Base-by-base conservation (phyloP, 1,140 invertebrate genomes). In the Rhynchophorus ferrugineus region DNA sequence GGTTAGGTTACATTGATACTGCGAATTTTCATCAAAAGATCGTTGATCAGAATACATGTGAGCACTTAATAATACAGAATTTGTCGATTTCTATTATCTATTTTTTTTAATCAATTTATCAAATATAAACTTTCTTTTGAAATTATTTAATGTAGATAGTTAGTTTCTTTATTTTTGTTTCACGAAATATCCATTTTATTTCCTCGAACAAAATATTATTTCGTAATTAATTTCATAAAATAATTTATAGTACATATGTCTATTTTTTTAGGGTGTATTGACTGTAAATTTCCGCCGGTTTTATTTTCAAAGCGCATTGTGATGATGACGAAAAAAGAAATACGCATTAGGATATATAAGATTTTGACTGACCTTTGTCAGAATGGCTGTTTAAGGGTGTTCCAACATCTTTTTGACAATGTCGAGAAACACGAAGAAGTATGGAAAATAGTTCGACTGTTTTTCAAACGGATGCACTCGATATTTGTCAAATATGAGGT, bases 241-340 rank as follows among this genome's bases (percentile, higher is more conserved):
- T 5, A 19, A 41, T 41, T 19, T 13, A 18, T 6, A 41, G 19
- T 41, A 17, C 7, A 29, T 6, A 29, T 6, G 5, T 41, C 9
- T 22, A 19, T 18, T 16, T 33, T 51, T 39, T 35, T 39, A 46
- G 50, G 50, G n/a, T 52, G 50, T 42, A 37, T 52, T 34, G 50
- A 52, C 14, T 5, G 13, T 14, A 39, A 29, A 39, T 52, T 52
- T 41, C 50, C 50, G 5, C 38, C 35, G 8, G 50, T 52, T 3
- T 45, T 34, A 33, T 52, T 52, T 45, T 45, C 50, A 3, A 52
- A 52, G 39, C 21, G 36, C 13, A 45, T 52, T 20, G 18, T 52
- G 20, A 29, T 11, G 19, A 39, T 52, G 36, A 52, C 50, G 3
- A 38, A 45, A 18, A 14, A 35, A 14, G 50, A 52, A 45, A 18